These are phyloP conservation scores for Serranus cabrilla DNA, from an alignment of 2,797 vertebrate genomes.

Conservation along the genomic window DNA sequence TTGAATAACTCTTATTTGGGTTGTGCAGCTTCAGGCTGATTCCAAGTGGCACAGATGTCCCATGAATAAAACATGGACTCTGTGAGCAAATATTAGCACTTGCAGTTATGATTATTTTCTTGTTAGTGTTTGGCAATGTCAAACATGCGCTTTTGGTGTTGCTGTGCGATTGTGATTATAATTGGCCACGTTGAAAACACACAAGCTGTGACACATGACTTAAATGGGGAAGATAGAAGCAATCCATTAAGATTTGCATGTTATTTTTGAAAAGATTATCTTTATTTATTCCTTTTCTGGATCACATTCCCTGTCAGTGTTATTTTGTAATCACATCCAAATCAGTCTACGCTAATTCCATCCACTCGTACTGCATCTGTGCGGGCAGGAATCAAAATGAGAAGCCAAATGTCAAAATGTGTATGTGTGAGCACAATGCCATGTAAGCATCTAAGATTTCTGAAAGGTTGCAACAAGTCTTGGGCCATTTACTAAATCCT, in stretches of 20 bases:
- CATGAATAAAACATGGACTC: constrained; percentile 80
- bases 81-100: constrained; percentile 72
- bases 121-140: constrained; percentile 66
- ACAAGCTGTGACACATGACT: constrained; percentile 54
- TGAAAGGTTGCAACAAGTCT: constrained; percentile 48
- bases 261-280: constrained; percentile 55
- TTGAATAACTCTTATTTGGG: constrained; percentile 72
- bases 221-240: constrained; percentile 36
- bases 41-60: constrained; percentile 76
- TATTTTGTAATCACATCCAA: constrained; percentile 47
- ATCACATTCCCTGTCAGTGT: constrained; percentile 32
- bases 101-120: constrained; percentile 69
- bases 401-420: constrained; percentile 27
- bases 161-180: constrained; percentile 59
- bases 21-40: constrained; percentile 62
- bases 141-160: constrained; percentile 58
- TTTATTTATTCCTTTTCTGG: constrained; percentile 32
- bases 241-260: constrained; percentile 56
- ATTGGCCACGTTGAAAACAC: constrained; percentile 61
- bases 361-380: constrained; percentile 31
- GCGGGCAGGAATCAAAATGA: constrained; percentile 29
- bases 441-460: constrained; percentile 24
- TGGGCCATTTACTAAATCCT: constrained; percentile 29
- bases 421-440: constrained; percentile 3
- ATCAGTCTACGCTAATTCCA: constrained; percentile 36